phyloP scores from a whole-genome alignment of 1,140 invertebrate genomes.

The Uloborus diversus region DNA sequence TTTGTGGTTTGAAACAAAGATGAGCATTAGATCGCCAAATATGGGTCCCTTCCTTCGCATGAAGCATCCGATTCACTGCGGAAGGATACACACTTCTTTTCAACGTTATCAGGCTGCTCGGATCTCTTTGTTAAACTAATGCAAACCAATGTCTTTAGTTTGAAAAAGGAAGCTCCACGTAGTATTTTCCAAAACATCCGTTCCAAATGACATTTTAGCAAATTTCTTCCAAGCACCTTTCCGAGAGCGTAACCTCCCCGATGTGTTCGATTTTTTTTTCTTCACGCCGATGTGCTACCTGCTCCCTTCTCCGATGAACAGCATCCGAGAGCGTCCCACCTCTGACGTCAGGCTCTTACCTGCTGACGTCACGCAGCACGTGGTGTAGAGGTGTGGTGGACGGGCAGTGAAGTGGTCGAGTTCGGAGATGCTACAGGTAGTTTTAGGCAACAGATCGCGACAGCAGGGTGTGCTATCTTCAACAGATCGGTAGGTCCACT shows the following conservation, averaged over 20 bases:
- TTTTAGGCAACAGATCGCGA: conserved; percentile 46
- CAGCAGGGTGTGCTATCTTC: conserved; percentile 18
- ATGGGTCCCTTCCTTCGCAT: neutral
- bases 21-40: conserved; percentile 28
- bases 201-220: too few species aligned
- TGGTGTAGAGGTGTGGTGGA: conserved; percentile 48
- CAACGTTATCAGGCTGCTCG: conserved; percentile 33
- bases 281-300: neutral
- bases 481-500: conserved; percentile 26
- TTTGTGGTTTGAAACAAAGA: neutral
- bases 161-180: too few species aligned
- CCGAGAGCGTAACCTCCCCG: neutral
- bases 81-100: conserved; percentile 53
- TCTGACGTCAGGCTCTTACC: conserved; percentile 48
- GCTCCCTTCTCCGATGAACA: conserved; percentile 27
- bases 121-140: conserved; percentile 37
- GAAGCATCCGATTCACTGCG: conserved; percentile 18
- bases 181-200: too few species aligned
- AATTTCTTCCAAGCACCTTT: too few species aligned
- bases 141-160: too few species aligned
- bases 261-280: neutral
- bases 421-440: conserved; percentile 52
- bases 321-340: conserved; percentile 21
- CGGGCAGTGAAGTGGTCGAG: conserved; percentile 50
- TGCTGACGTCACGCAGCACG: conserved; percentile 51